Conservation (phyloP, 2,888 invertebrate species). For the Achlya flavicornis region DNA sequence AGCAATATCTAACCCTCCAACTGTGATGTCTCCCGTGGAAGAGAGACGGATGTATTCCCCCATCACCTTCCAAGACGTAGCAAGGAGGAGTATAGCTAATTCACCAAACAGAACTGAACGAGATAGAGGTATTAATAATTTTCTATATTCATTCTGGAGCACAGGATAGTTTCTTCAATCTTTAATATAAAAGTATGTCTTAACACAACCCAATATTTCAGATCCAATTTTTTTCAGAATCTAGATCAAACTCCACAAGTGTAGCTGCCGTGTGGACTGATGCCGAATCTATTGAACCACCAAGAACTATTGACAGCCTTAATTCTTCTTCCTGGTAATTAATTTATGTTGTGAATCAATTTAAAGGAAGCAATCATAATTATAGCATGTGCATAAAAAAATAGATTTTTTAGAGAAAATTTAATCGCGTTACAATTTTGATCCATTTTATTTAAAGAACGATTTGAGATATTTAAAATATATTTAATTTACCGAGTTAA, state of each 20-base stretch:
- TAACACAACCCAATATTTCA: neutral
- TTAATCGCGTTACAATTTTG: too few species aligned
- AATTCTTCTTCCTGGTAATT: conserved; percentile 74
- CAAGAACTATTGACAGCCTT: conserved; percentile 81
- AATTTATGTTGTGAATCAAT: neutral
- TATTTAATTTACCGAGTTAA: too few species aligned
- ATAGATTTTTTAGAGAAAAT: neutral
- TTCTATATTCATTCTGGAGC: neutral
- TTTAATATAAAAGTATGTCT: neutral
- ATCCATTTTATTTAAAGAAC: too few species aligned
- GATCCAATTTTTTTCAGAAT: conserved; percentile 70
- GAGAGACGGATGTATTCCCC: conserved; percentile 91
- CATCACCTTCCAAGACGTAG: conserved; percentile 93
- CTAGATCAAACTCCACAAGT: conserved; percentile 88
- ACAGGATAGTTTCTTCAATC: neutral
- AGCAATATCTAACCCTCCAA: conserved; percentile 37
- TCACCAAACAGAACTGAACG: conserved; percentile 85
- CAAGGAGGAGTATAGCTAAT: conserved; percentile 89
- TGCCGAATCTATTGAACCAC: conserved; percentile 85
- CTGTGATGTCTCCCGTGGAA: conserved; percentile 79
- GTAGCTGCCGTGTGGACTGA: conserved; percentile 78
- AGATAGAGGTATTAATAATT: conserved; percentile 49
- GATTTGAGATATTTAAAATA: too few species aligned
- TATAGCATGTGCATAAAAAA: neutral
- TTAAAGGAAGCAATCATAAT: too few species aligned